phyloP scores from a whole-genome alignment of 2,113 vertebrate species.

The Tylochromis polylepis region DNA sequence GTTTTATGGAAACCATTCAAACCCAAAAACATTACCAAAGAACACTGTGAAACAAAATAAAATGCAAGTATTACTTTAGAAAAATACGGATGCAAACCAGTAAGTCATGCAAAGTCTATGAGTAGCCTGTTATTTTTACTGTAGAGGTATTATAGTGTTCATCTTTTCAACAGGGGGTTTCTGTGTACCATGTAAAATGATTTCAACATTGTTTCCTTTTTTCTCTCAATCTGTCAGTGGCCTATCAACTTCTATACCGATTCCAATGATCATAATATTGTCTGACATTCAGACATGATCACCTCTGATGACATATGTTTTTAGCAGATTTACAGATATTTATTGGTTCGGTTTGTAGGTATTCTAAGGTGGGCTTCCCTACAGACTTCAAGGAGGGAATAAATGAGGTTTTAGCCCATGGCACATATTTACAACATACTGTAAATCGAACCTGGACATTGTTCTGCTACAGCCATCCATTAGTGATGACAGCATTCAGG shows the following conservation, averaged over 20 bases:
- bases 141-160: neutral
- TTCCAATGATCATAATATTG: neutral
- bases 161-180: neutral
- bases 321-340: conserved; percentile 19
- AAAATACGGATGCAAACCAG: neutral
- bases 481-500: conserved; percentile 61
- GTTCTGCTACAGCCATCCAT: conserved; percentile 51
- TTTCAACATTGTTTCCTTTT: neutral
- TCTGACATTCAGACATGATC: neutral
- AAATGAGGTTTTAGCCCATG: neutral
- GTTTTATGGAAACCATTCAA: neutral
- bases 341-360: conserved; percentile 13
- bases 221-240: neutral
- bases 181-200: neutral
- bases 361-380: neutral
- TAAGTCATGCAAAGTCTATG: neutral
- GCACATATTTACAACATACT: conserved; percentile 42
- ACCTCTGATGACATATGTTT: conserved; percentile 16
- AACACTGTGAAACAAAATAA: no score
- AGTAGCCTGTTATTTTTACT: neutral
- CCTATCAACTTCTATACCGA: neutral
- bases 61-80: no score
- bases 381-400: neutral
- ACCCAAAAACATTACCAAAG: neutral
- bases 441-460: conserved; percentile 54